Evolutionary conservation across 1,140 invertebrate species (phyloP).

Genomic region (Drosophila tani): DNA sequence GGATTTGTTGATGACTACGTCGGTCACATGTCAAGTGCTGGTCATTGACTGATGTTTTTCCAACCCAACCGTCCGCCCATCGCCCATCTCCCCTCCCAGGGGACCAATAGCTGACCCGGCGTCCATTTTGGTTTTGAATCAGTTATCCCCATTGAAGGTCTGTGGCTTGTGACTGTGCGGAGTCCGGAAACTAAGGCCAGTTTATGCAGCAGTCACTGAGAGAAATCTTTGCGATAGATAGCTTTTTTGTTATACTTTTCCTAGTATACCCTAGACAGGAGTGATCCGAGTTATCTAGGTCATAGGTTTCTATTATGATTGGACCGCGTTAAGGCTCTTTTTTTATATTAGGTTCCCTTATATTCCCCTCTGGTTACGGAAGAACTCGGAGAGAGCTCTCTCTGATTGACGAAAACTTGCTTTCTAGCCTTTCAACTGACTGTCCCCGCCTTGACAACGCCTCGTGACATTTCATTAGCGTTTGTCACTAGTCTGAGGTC

Average conservation of each 20-base stretch:
- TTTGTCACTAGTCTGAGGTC: slow-evolving; percentile 39
- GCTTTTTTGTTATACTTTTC: too few relatives aligned
- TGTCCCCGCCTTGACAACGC: slow-evolving; percentile 25
- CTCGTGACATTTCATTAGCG: slow-evolving; percentile 73
- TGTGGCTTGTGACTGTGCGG: slow-evolving; percentile 3
- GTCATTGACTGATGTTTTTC: slow-evolving; percentile 60
- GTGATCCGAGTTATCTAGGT: too few relatives aligned
- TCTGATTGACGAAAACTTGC: slow-evolving; percentile 27
- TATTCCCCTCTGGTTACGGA: background rate
- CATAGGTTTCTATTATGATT: too few relatives aligned
- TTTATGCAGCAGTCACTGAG: slow-evolving; percentile 21
- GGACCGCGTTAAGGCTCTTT: too few relatives aligned
- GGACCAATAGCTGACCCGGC: slow-evolving; percentile 26
- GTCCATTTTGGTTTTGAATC: slow-evolving; percentile 29
- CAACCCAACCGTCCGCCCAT: background rate
- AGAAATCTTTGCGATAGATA: background rate
- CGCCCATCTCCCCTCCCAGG: background rate
- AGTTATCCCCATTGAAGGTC: slow-evolving; percentile 26
- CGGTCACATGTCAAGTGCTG: slow-evolving; percentile 77
- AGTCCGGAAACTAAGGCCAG: slow-evolving; percentile 1
- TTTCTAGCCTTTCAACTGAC: slow-evolving; percentile 11
- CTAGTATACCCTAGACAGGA: too few relatives aligned
- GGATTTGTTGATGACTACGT: slow-evolving; percentile 72
- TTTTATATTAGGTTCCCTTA: too few relatives aligned
- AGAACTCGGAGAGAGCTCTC: background rate